A percentile compares a stretch with the other conserved stretches of the same genome.
Conservation (phyloP, 2,888 invertebrate species). For the Troilus luridus region DNA sequence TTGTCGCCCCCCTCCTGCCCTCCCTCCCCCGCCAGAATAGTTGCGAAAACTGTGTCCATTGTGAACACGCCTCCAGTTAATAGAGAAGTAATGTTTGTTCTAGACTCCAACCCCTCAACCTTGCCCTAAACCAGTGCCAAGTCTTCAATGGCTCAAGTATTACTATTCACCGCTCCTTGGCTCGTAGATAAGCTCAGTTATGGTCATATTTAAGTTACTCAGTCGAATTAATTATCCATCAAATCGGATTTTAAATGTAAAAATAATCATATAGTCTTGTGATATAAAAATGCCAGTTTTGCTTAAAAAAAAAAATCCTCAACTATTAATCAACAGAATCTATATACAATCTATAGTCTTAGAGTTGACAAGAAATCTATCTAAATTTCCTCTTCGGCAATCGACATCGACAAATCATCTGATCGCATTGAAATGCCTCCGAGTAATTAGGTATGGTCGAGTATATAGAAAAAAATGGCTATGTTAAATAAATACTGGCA, state of each 20-base stretch:
- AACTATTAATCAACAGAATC: no score
- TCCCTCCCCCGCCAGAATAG: neutral
- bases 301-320: no score
- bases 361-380: no score
- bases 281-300: no score
- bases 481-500: no score
- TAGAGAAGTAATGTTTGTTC: constrained; percentile 45
- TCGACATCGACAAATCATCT: no score
- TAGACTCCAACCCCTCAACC: neutral
- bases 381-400: no score
- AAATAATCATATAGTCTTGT: no score
- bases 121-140: neutral
- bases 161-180: neutral
- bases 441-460: no score
- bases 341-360: no score
- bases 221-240: neutral
- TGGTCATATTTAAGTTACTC: neutral
- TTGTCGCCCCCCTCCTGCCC: neutral
- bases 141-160: neutral
- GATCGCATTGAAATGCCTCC: no score
- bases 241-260: neutral
- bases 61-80: neutral
- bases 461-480: no score
- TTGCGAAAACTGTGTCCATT: constrained; percentile 44
- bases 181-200: neutral